These are phyloP conservation scores for Steatocranus sp. DNA, from an alignment of 2,797 vertebrate genomes.

Conservation along the genomic window DNA sequence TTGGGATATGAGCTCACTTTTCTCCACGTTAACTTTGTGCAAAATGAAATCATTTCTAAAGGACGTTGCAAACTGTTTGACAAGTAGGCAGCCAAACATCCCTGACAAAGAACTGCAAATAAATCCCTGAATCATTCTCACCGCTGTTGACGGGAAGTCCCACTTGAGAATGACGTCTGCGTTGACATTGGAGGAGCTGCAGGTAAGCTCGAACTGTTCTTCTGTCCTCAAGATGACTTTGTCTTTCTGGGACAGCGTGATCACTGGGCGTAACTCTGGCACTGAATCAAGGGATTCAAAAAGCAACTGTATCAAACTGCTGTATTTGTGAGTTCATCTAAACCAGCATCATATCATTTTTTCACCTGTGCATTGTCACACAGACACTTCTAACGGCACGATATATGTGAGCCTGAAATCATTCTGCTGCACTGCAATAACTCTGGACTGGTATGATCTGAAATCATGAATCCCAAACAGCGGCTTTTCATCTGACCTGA, in stretches of 20 bases:
- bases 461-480: neutral
- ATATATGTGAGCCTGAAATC: neutral
- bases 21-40: neutral
- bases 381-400: neutral
- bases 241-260: conserved; percentile 80
- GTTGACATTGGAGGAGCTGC: conserved; percentile 84
- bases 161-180: conserved; percentile 81
- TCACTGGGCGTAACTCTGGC: conserved; percentile 76
- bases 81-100: neutral
- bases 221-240: conserved; percentile 83
- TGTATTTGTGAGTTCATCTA: neutral
- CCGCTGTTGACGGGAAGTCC: conserved; percentile 74
- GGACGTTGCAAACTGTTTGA: neutral
- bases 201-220: conserved; percentile 83
- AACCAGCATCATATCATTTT: neutral
- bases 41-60: neutral
- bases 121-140: conserved; percentile 61
- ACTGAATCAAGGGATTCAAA: conserved; percentile 69
- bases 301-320: neutral
- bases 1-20: neutral
- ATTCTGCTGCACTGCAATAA: neutral
- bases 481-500: neutral
- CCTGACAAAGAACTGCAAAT: neutral
- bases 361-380: neutral
- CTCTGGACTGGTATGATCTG: neutral